Evolutionary conservation across 2,113 vertebrate genomes (phyloP).

Genomic region (Gymnogyps californianus): DNA sequence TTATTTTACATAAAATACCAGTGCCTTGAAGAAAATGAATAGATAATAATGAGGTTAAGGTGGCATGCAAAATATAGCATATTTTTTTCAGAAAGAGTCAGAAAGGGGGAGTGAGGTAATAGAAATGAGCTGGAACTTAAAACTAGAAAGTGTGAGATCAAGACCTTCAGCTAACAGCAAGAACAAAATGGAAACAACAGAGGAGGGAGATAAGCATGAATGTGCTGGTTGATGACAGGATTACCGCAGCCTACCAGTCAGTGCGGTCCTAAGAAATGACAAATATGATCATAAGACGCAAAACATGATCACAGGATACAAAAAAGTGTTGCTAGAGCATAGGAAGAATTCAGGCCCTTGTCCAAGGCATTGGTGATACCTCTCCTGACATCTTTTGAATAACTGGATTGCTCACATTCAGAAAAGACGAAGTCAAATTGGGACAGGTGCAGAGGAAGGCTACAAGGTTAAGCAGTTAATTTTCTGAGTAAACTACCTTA

Average conservation of each 20-base stretch:
- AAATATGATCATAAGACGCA: not conserved
- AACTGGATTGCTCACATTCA: not conserved
- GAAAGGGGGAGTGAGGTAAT: not conserved
- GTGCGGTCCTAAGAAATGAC: not conserved
- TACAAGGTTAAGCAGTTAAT: not conserved
- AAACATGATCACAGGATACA: not conserved
- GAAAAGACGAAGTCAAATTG: not conserved
- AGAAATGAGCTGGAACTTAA: not conserved
- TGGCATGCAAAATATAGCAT: not conserved
- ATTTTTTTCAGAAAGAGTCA: not conserved
- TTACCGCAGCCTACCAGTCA: not conserved
- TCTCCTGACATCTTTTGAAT: not conserved
- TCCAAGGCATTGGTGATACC: not conserved
- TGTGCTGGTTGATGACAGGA: not conserved
- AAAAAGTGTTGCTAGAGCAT: not conserved
- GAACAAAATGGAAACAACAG: not conserved
- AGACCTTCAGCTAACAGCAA: not conserved
- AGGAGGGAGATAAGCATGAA: not conserved
- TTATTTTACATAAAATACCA: not conserved
- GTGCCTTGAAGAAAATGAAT: not conserved
- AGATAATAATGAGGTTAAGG: not conserved
- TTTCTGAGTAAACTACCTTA: not conserved
- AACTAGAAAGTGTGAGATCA: not conserved
- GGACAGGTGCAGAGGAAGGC: not conserved
- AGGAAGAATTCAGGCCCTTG: not conserved